phyloP scores from a whole-genome alignment of 2,797 vertebrate species.

The Sus cebifrons region DNA sequence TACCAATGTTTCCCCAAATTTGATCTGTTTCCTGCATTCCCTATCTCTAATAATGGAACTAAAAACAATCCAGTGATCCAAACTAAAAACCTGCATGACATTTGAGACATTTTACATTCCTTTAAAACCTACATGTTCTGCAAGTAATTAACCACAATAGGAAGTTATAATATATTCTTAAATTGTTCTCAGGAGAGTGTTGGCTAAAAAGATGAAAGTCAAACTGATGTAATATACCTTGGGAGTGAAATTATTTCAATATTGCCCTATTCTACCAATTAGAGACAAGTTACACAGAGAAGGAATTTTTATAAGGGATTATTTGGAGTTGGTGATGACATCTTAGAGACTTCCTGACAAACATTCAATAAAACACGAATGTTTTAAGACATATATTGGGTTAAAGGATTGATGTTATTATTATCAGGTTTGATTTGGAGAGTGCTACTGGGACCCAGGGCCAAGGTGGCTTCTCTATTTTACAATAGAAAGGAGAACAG shows the following conservation, averaged over 20 bases:
- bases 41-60: background rate
- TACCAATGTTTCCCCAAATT: background rate
- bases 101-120: background rate
- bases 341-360: background rate
- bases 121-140: background rate
- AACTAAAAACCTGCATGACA: background rate
- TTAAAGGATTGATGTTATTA: background rate
- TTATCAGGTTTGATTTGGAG: background rate
- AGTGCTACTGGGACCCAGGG: background rate
- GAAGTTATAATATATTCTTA: background rate
- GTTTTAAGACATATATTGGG: background rate
- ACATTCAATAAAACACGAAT: background rate
- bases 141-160: background rate
- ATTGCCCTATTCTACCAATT: background rate
- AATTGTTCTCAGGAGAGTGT: background rate
- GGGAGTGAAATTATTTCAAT: rapidly evolving
- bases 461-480: rapidly evolving
- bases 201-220: background rate
- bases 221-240: background rate
- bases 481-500: background rate
- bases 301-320: background rate
- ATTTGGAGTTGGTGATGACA: background rate
- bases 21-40: background rate
- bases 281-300: background rate
- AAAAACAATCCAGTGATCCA: background rate